phyloP scores from a whole-genome alignment of 1,140 invertebrate species.

The Pararge aegeria region DNA sequence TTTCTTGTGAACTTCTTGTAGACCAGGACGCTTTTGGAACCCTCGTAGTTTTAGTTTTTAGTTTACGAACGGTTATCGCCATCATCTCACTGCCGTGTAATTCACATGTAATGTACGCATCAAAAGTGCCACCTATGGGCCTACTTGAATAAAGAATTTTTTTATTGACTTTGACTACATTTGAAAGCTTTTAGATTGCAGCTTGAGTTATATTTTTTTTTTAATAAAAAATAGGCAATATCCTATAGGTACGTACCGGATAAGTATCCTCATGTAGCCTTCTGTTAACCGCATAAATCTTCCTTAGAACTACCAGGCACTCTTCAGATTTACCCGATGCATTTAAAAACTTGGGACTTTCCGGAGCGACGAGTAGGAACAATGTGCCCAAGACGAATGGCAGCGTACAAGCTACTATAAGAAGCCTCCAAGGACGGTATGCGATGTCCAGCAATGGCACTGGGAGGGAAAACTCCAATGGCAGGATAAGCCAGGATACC shows the following conservation, averaged over 20 bases:
- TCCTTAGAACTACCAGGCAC: slow-evolving; percentile 79
- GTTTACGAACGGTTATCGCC: no score
- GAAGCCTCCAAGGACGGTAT: slow-evolving; percentile 85
- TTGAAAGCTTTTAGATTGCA: no score
- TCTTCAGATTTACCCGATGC: slow-evolving; percentile 78
- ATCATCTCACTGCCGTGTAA: no score
- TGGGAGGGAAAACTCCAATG: slow-evolving; percentile 71
- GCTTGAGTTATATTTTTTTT: no score
- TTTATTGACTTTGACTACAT: no score
- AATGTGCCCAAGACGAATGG: slow-evolving; percentile 82
- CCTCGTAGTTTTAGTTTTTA: no score
- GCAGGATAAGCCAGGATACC: slow-evolving; percentile 85
- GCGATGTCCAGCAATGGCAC: slow-evolving; percentile 63
- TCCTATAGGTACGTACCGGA: slow-evolving; percentile 57
- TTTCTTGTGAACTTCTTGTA: no score
- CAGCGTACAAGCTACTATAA: slow-evolving; percentile 82
- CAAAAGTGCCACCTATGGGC: no score
- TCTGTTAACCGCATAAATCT: slow-evolving; percentile 80
- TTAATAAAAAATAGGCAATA: background rate
- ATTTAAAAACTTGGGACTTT: slow-evolving; percentile 86
- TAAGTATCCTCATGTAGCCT: slow-evolving; percentile 61
- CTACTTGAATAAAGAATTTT: no score
- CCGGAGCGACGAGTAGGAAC: slow-evolving; percentile 82
- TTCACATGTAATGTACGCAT: no score
- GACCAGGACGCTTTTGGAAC: no score